phyloP scores from a whole-genome alignment of 2,888 invertebrate species.

The Allophyes oxyacanthae region DNA sequence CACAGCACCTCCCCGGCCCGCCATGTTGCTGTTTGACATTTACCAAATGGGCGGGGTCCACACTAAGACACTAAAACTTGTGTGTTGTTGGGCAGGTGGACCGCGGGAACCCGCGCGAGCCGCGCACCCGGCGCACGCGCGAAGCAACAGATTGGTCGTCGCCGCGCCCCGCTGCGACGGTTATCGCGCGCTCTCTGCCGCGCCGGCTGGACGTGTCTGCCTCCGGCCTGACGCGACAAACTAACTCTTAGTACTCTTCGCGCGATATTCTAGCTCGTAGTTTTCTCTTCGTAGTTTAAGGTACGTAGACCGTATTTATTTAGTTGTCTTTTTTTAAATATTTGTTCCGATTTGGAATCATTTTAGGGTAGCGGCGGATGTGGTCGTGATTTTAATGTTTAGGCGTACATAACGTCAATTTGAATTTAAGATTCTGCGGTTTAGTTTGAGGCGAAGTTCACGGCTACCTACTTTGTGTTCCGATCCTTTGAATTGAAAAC shows the following conservation, averaged over 20 bases:
- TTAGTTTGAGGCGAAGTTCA: constrained; percentile 44
- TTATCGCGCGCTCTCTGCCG: constrained; percentile 66
- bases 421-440: constrained; percentile 47
- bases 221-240: constrained; percentile 37
- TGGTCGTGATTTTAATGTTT: constrained; percentile 27
- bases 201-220: constrained; percentile 56
- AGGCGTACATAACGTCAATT: constrained; percentile 21
- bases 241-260: constrained; percentile 32
- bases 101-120: constrained; percentile 44
- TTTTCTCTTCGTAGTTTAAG: constrained; percentile 48
- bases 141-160: constrained; percentile 74
- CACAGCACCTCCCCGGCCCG: constrained; percentile 6
- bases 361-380: constrained; percentile 11
- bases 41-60: constrained; percentile 55
- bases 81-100: constrained; percentile 50
- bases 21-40: constrained; percentile 42
- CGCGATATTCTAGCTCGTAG: constrained; percentile 50
- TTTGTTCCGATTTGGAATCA: constrained; percentile 15
- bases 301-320: constrained; percentile 35
- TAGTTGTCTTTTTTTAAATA: not conserved
- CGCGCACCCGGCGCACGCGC: constrained; percentile 67
- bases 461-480: constrained; percentile 28
- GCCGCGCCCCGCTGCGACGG: constrained; percentile 51
- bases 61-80: constrained; percentile 40
- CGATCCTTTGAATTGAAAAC: constrained; percentile 40